Conservation (phyloP, 1,140 invertebrate genomes). For the Polypedilum vanderplanki region DNA sequence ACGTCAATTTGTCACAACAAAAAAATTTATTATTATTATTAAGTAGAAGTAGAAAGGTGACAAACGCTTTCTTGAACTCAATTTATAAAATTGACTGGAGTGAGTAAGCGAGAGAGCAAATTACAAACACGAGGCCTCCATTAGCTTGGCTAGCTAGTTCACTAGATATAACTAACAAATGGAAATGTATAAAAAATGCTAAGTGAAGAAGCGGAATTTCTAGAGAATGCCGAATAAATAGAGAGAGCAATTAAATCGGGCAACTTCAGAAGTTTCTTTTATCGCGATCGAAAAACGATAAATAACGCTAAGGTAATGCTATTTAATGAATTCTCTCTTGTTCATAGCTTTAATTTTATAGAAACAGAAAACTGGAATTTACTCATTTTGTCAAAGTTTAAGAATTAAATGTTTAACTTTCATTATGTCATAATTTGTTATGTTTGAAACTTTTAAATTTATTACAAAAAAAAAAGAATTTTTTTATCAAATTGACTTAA, state of each 20-base stretch:
- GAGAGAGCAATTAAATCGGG: constrained; percentile 23
- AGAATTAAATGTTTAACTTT: too few relatives aligned
- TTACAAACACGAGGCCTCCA: constrained; percentile 10
- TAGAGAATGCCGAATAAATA: background rate
- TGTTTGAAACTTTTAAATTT: too few relatives aligned
- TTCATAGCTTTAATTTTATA: too few relatives aligned
- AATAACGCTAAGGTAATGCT: constrained; percentile 14
- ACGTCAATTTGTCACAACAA: background rate
- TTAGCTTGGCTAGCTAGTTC: background rate
- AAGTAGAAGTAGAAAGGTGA: background rate
- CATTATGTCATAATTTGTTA: too few relatives aligned
- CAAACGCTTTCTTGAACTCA: background rate
- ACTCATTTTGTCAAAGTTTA: too few relatives aligned
- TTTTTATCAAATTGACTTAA: too few relatives aligned
- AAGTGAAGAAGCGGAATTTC: constrained; percentile 5
- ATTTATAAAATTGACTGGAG: too few relatives aligned
- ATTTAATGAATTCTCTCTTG: constrained; percentile 16
- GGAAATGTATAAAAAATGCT: background rate
- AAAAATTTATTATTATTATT: background rate
- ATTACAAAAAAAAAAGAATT: too few relatives aligned
- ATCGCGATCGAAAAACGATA: constrained; percentile 25
- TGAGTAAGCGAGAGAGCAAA: background rate
- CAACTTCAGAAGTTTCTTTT: background rate
- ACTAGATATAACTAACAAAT: too few relatives aligned
- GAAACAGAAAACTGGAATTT: too few relatives aligned